A percentile compares a stretch with the other conserved stretches of the same genome.
These are phyloP conservation scores for Alsophila aescularia DNA, from an alignment of 2,888 invertebrate species.

Conservation along the genomic window DNA sequence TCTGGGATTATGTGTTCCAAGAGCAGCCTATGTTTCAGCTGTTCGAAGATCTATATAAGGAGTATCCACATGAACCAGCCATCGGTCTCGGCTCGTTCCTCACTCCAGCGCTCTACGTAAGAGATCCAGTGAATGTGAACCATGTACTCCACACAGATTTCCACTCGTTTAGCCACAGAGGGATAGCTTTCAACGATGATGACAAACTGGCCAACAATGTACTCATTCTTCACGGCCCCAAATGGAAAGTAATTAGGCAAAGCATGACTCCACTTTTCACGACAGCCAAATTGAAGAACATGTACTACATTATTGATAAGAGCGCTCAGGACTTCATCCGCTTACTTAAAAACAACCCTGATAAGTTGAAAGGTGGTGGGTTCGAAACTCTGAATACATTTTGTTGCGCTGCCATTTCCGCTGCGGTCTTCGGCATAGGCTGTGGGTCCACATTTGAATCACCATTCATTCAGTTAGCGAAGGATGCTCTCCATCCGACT, in stretches of 20 bases:
- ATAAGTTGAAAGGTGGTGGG: constrained; percentile 42
- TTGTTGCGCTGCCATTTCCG: constrained; percentile 58
- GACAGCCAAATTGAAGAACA: constrained; percentile 61
- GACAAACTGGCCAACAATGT: constrained; percentile 58
- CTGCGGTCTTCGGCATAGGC: constrained; percentile 68
- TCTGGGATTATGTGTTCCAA: constrained; percentile 50
- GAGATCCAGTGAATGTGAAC: constrained; percentile 51
- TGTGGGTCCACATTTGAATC: constrained; percentile 60
- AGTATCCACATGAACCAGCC: constrained; percentile 53
- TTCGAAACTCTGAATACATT: constrained; percentile 49
- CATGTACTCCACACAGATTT: constrained; percentile 54
- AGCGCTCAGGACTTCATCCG: constrained; percentile 60
- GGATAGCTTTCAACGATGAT: constrained; percentile 44
- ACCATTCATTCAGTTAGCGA: constrained; percentile 54
- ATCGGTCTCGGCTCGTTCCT: constrained; percentile 51
- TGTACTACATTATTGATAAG: constrained; percentile 66
- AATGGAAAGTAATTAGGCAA: constrained; percentile 66
- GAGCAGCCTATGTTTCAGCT: constrained; percentile 53
- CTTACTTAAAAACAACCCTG: constrained; percentile 49
- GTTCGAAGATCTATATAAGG: constrained; percentile 51
- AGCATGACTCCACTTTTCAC: constrained; percentile 66
- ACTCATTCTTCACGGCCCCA: constrained; percentile 52
- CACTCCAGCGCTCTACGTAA: constrained; percentile 48
- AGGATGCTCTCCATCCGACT: constrained; percentile 40
- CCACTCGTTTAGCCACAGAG: constrained; percentile 55